Conservation (phyloP, 2,888 invertebrate species). For the Mythimna impura region DNA sequence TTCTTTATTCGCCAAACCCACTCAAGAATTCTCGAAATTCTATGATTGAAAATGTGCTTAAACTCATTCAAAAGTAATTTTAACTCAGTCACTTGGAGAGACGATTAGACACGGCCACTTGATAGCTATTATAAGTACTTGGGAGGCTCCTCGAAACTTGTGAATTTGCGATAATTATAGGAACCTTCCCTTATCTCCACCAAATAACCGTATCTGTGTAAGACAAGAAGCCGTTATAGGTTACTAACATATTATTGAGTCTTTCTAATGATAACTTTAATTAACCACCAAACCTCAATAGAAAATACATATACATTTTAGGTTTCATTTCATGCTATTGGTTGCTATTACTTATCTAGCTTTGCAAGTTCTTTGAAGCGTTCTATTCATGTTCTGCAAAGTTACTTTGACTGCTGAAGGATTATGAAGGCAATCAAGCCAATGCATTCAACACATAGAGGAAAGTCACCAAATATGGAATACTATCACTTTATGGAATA, state of each 20-base stretch:
- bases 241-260: constrained; percentile 9
- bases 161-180: constrained; percentile 56
- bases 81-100: constrained; percentile 68
- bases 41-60: constrained; percentile 69
- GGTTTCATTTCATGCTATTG: constrained; percentile 20
- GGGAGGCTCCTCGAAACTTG: constrained; percentile 59
- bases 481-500: too few species aligned
- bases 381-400: constrained; percentile 40
- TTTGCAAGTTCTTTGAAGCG: constrained; percentile 52
- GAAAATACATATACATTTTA: too few species aligned
- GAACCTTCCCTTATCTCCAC: constrained; percentile 19
- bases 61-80: constrained; percentile 79
- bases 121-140: constrained; percentile 73
- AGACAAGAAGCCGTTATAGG: constrained; percentile 12
- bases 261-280: neutral
- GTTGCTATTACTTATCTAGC: constrained; percentile 30
- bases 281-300: neutral
- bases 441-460: constrained; percentile 32
- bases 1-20: neutral
- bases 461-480: too few species aligned
- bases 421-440: constrained; percentile 45
- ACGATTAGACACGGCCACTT: constrained; percentile 75
- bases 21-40: constrained; percentile 15
- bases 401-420: constrained; percentile 61
- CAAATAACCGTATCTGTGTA: constrained; percentile 8